These are phyloP conservation scores for Molorchus minor DNA, from an alignment of 2,888 invertebrate species.

Conservation along the genomic window DNA sequence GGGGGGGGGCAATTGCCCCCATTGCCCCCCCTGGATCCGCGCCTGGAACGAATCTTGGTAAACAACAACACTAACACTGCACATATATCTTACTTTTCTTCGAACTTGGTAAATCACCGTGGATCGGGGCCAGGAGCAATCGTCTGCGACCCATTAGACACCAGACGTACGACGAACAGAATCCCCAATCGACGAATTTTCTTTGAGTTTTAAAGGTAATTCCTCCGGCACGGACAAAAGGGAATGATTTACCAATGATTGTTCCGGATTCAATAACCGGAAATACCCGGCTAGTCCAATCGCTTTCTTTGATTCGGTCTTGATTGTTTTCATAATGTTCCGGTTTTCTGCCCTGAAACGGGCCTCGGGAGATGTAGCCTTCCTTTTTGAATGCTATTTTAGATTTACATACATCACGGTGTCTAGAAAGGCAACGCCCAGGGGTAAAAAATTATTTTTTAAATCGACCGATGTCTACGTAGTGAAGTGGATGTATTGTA, in stretches of 20 bases:
- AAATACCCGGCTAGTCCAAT: conserved; percentile 55
- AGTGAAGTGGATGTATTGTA: too few relatives aligned
- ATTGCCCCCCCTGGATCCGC: too few relatives aligned
- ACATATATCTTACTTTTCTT: conserved; percentile 11
- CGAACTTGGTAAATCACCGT: conserved; percentile 16
- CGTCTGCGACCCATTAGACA: conserved; percentile 32
- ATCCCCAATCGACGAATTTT: conserved; percentile 28
- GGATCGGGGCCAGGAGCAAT: conserved; percentile 11
- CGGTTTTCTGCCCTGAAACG: conserved; percentile 50
- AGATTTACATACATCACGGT: conserved; percentile 47
- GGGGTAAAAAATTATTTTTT: not conserved
- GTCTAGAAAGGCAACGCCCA: not conserved
- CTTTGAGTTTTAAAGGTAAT: conserved; percentile 42
- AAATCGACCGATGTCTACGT: too few relatives aligned
- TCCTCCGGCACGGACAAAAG: conserved; percentile 46
- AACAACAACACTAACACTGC: not conserved
- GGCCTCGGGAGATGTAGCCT: conserved; percentile 45
- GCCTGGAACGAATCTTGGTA: not conserved
- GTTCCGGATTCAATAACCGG: conserved; percentile 57
- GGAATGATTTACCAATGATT: conserved; percentile 55
- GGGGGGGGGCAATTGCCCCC: too few relatives aligned
- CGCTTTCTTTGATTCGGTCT: conserved; percentile 57
- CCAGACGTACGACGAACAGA: conserved; percentile 16
- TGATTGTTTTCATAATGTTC: conserved; percentile 59
- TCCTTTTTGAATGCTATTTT: conserved; percentile 47